A percentile compares a stretch with the other conserved stretches of the same genome.
Evolutionary conservation across 2,888 invertebrate species (phyloP).

Genomic region (Andrena hattorfiana): DNA sequence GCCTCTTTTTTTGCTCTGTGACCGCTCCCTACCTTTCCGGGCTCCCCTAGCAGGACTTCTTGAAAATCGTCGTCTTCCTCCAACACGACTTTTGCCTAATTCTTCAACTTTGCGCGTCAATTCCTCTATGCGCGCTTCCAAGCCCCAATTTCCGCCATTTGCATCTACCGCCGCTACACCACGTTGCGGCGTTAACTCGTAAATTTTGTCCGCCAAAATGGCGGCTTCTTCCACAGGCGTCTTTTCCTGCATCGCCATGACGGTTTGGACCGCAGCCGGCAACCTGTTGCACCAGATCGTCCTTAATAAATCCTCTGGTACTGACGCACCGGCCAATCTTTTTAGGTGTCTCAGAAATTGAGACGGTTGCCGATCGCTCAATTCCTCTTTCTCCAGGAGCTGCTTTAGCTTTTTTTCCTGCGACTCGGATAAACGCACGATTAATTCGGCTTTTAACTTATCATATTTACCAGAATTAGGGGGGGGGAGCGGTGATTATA

Average conservation of each 20-base stretch:
- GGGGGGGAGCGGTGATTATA: neutral
- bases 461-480: neutral
- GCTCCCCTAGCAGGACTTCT: too few species aligned
- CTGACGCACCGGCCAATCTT: neutral
- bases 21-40: too few species aligned
- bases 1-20: too few species aligned
- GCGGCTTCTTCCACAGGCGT: neutral
- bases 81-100: too few species aligned
- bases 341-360: slow-evolving; percentile 2
- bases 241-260: neutral
- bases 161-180: too few species aligned
- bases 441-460: neutral
- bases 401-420: neutral
- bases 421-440: neutral
- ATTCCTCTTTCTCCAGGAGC: neutral
- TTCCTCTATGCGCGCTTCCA: too few species aligned
- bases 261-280: neutral
- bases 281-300: neutral
- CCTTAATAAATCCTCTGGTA: neutral
- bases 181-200: neutral
- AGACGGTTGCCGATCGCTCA: neutral
- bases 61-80: too few species aligned
- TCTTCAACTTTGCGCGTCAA: too few species aligned
- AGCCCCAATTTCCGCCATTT: too few species aligned
- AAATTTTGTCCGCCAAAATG: neutral